phyloP scores from a whole-genome alignment of 2,113 vertebrate species.

The Rostratula benghalensis region DNA sequence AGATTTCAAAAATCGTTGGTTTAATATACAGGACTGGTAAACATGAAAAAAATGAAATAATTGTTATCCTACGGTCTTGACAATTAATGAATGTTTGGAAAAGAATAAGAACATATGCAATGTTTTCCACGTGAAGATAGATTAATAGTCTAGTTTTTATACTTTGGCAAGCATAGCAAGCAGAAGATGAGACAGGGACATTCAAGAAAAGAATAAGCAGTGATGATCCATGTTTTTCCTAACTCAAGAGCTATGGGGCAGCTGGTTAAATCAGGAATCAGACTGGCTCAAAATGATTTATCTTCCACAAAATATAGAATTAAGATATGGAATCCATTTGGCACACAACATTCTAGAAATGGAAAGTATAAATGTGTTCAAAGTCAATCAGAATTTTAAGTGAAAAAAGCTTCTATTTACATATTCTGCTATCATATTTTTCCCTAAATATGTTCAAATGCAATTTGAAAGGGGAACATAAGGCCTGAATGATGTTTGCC shows the following conservation, averaged over 20 bases:
- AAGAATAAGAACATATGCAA: not conserved
- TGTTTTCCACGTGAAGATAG: not conserved
- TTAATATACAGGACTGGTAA: not conserved
- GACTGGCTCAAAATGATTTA: not conserved
- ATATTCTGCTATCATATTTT: not conserved
- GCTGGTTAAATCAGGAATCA: not conserved
- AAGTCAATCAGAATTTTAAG: not conserved
- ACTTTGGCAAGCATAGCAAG: not conserved
- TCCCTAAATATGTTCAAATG: not conserved
- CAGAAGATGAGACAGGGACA: not conserved
- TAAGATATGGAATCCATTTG: not conserved
- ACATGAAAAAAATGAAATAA: rapidly evolving
- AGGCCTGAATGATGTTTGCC: not conserved
- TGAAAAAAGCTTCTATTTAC: not conserved
- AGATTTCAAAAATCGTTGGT: not conserved
- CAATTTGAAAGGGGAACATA: not conserved
- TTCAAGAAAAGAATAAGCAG: not conserved
- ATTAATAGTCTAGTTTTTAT: not conserved
- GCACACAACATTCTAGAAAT: not conserved
- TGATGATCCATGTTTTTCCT: not conserved
- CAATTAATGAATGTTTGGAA: not conserved
- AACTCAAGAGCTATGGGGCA: not conserved
- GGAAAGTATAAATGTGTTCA: not conserved
- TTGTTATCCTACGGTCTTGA: not conserved
- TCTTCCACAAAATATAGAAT: not conserved